Conservation (phyloP, 2,888 invertebrate genomes). For the Leucophenga montana region DNA sequence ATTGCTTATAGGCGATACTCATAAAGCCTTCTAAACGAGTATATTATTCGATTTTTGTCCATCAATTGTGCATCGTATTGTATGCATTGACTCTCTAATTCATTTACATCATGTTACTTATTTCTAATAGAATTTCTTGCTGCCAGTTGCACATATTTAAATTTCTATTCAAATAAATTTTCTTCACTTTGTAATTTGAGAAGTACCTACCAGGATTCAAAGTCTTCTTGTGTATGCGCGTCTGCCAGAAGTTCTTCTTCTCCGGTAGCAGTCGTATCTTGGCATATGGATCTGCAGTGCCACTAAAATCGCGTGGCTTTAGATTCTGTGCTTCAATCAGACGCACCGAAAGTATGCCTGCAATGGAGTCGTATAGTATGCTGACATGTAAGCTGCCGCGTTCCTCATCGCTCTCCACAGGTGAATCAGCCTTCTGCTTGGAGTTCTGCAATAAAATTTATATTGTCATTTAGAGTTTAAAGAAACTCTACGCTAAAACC, state of each 20-base stretch:
- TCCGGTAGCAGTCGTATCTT: constrained; percentile 78
- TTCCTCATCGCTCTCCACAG: constrained; percentile 72
- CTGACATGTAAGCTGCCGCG: constrained; percentile 79
- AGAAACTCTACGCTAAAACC: constrained; percentile 36
- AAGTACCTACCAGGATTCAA: constrained; percentile 76
- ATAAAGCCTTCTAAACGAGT: too few relatives aligned
- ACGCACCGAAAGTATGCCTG: constrained; percentile 78
- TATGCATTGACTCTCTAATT: too few relatives aligned
- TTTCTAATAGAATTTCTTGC: too few relatives aligned
- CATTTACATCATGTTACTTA: too few relatives aligned
- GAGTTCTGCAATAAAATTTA: constrained; percentile 57
- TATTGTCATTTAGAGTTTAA: too few relatives aligned
- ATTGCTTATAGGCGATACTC: too few relatives aligned
- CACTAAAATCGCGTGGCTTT: constrained; percentile 76
- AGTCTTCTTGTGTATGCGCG: constrained; percentile 78
- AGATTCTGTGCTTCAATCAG: constrained; percentile 78
- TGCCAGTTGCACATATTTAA: too few relatives aligned
- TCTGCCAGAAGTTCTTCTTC: constrained; percentile 78
- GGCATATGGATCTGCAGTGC: constrained; percentile 80
- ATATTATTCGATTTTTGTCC: too few relatives aligned
- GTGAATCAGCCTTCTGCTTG: constrained; percentile 65
- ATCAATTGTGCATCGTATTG: too few relatives aligned
- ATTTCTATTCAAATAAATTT: neutral
- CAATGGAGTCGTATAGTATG: constrained; percentile 78
- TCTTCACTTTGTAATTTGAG: too few relatives aligned